These are phyloP conservation scores for Oasisia sp. DNA, from an alignment of 2,888 invertebrate species.

Conservation along the genomic window DNA sequence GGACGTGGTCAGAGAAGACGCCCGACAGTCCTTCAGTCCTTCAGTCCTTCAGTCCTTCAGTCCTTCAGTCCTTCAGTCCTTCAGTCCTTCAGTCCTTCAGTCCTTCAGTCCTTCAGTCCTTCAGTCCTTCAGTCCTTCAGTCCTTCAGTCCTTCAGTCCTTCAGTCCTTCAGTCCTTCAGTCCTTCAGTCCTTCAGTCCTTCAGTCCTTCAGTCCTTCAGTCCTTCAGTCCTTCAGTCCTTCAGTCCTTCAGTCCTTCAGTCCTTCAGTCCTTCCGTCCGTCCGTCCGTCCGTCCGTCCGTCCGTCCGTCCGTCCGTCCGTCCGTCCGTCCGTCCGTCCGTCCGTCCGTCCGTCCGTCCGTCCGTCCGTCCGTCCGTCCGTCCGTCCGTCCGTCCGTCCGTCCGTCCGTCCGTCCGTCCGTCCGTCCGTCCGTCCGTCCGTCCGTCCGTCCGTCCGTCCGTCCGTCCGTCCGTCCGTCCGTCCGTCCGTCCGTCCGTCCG, in stretches of 20 bases:
- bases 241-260: not conserved
- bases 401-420: constrained; percentile 21
- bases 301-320: constrained; percentile 26
- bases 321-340: constrained; percentile 23
- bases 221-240: not conserved
- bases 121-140: too few relatives aligned
- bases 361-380: not conserved
- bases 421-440: constrained; percentile 21
- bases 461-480: constrained; percentile 21
- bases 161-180: too few relatives aligned
- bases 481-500: constrained; percentile 21
- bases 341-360: constrained; percentile 21
- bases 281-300: constrained; percentile 23
- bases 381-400: constrained; percentile 21
- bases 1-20: too few relatives aligned
- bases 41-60: too few relatives aligned
- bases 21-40: too few relatives aligned
- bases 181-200: too few relatives aligned
- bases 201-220: too few relatives aligned
- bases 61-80: too few relatives aligned
- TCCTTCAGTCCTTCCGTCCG: not conserved
- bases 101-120: too few relatives aligned
- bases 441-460: constrained; percentile 21
- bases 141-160: too few relatives aligned
- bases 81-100: too few relatives aligned